A percentile compares a stretch with the other conserved stretches of the same genome.
Evolutionary conservation across 2,113 vertebrate genomes (phyloP).

Genomic region (Mixornis gularis): DNA sequence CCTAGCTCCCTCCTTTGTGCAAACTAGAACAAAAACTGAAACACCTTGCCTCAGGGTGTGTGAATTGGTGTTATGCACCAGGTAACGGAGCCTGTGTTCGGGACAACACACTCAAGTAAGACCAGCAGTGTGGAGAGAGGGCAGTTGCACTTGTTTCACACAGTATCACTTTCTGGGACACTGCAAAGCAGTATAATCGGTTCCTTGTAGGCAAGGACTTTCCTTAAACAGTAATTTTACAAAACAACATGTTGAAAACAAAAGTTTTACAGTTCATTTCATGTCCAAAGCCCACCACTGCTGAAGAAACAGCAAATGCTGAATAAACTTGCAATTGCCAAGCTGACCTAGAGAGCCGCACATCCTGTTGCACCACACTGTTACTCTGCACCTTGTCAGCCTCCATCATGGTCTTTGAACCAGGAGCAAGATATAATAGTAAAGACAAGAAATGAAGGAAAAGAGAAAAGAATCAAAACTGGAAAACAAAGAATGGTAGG

Average conservation of each 20-base stretch:
- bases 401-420: not conserved
- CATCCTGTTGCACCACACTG: not conserved
- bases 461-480: not conserved
- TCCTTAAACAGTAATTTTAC: rapidly evolving
- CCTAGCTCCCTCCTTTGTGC: not conserved
- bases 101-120: not conserved
- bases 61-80: not conserved
- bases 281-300: not conserved
- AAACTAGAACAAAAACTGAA: not conserved
- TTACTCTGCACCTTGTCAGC: not conserved
- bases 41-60: not conserved
- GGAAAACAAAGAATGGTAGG: not conserved
- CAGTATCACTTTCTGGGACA: not conserved
- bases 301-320: not conserved
- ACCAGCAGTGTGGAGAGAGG: not conserved
- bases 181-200: not conserved
- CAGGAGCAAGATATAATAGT: not conserved
- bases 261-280: not conserved
- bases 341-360: not conserved
- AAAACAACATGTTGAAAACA: not conserved
- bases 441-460: not conserved
- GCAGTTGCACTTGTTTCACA: not conserved
- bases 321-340: not conserved
- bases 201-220: not conserved
- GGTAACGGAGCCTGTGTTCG: rapidly evolving